phyloP scores from a whole-genome alignment of 2,797 vertebrate genomes.

The Helostoma temminkii region DNA sequence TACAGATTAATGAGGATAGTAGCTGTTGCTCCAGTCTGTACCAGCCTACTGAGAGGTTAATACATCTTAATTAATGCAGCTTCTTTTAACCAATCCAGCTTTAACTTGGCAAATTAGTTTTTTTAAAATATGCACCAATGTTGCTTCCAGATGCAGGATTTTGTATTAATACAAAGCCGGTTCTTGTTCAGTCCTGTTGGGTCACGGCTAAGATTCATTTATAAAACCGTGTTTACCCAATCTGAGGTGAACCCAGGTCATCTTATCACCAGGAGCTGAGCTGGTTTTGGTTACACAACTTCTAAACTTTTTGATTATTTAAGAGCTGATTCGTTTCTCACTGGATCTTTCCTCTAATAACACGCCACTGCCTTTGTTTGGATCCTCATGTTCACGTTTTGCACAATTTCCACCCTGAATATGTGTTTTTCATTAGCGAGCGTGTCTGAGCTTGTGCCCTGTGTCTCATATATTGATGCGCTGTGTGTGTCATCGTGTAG shows the following conservation, averaged over 20 bases:
- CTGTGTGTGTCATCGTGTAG: conserved; percentile 11
- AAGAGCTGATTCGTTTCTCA: neutral
- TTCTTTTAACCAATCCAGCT: neutral
- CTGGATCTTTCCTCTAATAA: neutral
- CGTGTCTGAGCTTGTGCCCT: neutral
- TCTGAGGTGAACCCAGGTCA: neutral
- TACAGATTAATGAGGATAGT: conserved; percentile 1
- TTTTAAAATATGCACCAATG: neutral
- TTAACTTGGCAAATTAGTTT: neutral
- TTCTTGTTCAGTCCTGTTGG: neutral
- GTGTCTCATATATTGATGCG: neutral
- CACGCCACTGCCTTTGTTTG: neutral
- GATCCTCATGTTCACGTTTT: neutral
- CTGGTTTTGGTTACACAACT: conserved; percentile 2
- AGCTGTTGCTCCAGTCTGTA: neutral
- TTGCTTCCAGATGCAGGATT: neutral
- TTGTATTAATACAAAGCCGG: neutral
- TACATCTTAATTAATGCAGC: conserved; percentile 2
- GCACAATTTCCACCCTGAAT: neutral
- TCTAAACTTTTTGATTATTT: neutral
- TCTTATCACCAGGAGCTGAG: neutral
- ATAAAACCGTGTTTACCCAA: neutral
- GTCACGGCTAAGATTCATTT: conserved; percentile 7
- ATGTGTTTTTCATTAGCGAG: neutral
- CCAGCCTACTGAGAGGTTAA: conserved; percentile 1